Conservation (phyloP, 2,113 vertebrate species). For the Platysternon megacephalum region DNA sequence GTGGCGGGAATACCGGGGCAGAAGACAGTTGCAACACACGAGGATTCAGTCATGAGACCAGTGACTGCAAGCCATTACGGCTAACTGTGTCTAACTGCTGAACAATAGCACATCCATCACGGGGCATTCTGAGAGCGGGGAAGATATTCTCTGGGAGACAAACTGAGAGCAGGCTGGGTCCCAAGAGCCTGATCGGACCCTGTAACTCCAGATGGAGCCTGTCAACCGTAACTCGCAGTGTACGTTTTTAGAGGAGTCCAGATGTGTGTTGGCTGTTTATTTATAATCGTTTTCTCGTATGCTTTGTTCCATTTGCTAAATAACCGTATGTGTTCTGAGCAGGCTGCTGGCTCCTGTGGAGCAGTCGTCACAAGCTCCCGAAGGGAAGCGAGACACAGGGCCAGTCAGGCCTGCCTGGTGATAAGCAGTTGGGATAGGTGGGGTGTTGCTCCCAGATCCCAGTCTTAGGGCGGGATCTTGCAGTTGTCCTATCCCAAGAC, state of each 20-base stretch:
- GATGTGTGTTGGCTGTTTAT: not conserved
- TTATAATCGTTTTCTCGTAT: not conserved
- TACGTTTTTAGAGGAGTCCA: not conserved
- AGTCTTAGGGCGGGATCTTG: too few species aligned
- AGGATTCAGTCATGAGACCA: not conserved
- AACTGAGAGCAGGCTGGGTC: not conserved
- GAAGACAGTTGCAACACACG: not conserved
- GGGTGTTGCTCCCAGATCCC: not conserved
- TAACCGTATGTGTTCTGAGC: not conserved
- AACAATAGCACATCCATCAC: not conserved
- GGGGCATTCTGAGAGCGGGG: not conserved
- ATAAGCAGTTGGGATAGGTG: not conserved
- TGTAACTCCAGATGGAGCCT: too few species aligned
- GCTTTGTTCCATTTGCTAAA: not conserved
- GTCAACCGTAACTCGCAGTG: not conserved
- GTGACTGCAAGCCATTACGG: not conserved
- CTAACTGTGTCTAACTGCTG: not conserved
- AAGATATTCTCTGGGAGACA: too few species aligned
- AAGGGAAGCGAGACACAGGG: not conserved
- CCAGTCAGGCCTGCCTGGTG: not conserved
- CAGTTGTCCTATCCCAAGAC: too few species aligned
- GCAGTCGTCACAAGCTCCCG: not conserved
- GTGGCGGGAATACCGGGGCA: not conserved
- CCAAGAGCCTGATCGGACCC: too few species aligned
- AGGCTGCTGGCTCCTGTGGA: not conserved